phyloP scores from a whole-genome alignment of 2,113 vertebrate genomes.

The Procavia capensis region DNA sequence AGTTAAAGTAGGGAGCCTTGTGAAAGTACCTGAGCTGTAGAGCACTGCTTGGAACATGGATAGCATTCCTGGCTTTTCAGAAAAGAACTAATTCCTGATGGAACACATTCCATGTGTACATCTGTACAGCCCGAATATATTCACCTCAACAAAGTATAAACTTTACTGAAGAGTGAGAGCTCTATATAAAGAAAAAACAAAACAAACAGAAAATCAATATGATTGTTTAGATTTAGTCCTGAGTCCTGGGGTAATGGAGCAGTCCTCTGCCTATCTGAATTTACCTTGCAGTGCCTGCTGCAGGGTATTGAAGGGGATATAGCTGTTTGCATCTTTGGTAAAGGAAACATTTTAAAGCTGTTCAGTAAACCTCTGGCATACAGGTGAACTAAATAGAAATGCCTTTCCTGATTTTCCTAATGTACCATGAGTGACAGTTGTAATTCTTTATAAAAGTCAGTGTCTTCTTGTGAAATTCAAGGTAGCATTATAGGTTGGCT shows the following conservation, averaged over 20 bases:
- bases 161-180: not conserved
- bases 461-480: conserved; percentile 6
- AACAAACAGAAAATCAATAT: not conserved
- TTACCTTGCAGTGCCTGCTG: not conserved
- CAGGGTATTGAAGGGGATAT: not conserved
- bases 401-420: not conserved
- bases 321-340: not conserved
- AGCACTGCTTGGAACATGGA: not conserved
- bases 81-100: not conserved
- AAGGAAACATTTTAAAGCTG: not conserved
- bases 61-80: not conserved
- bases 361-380: not conserved
- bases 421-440: not conserved
- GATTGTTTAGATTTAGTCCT: not conserved
- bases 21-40: not conserved
- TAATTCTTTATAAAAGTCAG: not conserved
- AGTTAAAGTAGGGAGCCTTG: not conserved
- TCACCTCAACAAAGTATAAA: not conserved
- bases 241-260: not conserved
- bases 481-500: not conserved
- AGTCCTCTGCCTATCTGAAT: not conserved
- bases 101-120: not conserved
- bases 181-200: not conserved
- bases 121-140: not conserved
- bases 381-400: not conserved